Base-by-base conservation (phyloP, 2,797 vertebrate species). In the Tangara arthus region DNA sequence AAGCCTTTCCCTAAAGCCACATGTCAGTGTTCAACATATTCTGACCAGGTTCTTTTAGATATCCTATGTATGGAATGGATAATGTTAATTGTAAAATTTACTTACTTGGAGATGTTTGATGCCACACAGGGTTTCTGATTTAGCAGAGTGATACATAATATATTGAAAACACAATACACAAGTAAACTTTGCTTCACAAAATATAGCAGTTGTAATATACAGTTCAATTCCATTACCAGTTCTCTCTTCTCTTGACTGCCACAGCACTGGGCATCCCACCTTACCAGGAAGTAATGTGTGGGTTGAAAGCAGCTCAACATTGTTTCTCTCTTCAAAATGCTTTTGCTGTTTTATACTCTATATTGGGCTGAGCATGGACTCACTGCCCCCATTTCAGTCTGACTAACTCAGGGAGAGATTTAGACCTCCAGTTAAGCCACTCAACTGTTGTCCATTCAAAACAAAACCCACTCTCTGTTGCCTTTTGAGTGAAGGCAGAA, bases 201-300 rank as follows among this genome's bases (percentile, higher is more conserved):
- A 66, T 35, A 39, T 0, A 47, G 1, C 1, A n/a, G 32, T 44
- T 72, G 3, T 10, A 69, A 37, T 27, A 52, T 22, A 60, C 9
- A 56, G 11, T 35, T 64, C 24, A 50, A 21, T 32, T 2, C 5
- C 11, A 18, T 35, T n/a, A 35, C 4, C 1, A 2, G 12, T 56
- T 34, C 63, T 34, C 11, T 53, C 26, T 68, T 32, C 41, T 30
- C 4, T 8, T 63, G 61, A 20, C 26, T 75, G 7, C 37, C 30
- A 34, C 1, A 2, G 42, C 0, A 2, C 23, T 37, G 42, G 14
- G 5, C 12, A 37, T 66, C 16, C 9, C 3, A 8, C 18, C 5
- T 35, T 21, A 89, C 5, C 0, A 1, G 17, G 15, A 70, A 68
- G 8, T 12, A 90, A 34, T 14, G 18, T 0, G 1, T 30, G 13